Evolutionary conservation across 2,113 vertebrate species (phyloP).

Genomic region (Arothron firmamentum): DNA sequence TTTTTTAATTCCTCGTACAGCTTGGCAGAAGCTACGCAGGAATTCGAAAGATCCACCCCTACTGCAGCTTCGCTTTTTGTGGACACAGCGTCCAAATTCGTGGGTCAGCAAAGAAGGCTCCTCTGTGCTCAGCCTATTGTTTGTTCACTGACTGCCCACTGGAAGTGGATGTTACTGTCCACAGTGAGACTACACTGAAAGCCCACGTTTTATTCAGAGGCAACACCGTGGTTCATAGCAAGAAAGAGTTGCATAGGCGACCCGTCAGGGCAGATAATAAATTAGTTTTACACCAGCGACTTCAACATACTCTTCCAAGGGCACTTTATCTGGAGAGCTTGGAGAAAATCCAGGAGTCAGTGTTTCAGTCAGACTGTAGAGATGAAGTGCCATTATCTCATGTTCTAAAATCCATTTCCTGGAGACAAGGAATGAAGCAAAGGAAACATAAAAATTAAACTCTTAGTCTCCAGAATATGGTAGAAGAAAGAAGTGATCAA

Average conservation of each 20-base stretch:
- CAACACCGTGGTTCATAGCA: background rate
- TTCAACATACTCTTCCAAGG: background rate
- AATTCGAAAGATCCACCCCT: no score
- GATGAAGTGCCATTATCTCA: background rate
- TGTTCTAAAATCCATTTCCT: background rate
- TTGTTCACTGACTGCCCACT: background rate
- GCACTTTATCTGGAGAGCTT: background rate
- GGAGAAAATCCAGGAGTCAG: background rate
- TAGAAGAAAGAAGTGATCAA: background rate
- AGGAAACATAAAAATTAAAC: background rate
- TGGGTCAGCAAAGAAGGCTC: no score
- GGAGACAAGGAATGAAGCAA: no score
- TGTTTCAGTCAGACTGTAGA: background rate
- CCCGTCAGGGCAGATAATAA: background rate
- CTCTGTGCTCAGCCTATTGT: background rate
- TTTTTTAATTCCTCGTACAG: no score
- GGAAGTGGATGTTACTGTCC: background rate
- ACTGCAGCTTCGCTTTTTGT: background rate
- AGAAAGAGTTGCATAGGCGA: background rate
- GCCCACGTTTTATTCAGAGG: no score
- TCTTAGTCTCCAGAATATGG: background rate
- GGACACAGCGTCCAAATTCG: background rate
- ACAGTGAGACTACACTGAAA: no score
- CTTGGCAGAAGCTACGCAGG: no score
- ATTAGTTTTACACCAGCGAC: background rate